Percentiles rank a stretch among this genome's conserved stretches.
These are phyloP conservation scores for Ctenodactylus gundi DNA, from an alignment of 2,113 vertebrate species.

Conservation along the genomic window DNA sequence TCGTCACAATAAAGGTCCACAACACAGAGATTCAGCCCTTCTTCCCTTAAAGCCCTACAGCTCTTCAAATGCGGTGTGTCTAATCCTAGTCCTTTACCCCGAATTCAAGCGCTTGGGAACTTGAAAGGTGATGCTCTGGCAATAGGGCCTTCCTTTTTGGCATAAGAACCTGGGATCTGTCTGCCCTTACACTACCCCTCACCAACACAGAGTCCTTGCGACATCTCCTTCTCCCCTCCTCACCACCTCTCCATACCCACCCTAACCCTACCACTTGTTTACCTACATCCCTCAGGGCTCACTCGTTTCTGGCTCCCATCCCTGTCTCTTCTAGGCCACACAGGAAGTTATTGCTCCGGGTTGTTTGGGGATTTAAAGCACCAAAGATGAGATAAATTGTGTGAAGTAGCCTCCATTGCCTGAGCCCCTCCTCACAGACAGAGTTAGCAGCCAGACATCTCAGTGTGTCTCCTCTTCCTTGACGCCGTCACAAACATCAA, in stretches of 20 bases:
- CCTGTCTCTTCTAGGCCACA: rapidly evolving
- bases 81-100: not conserved
- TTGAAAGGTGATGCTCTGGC: too few relatives aligned
- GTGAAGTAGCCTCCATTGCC: too few relatives aligned
- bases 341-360: not conserved
- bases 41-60: not conserved
- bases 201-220: not conserved
- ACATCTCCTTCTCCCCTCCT: not conserved
- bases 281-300: rapidly evolving
- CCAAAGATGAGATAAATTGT: not conserved
- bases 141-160: too few relatives aligned
- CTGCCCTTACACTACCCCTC: too few relatives aligned
- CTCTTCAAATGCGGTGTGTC: not conserved
- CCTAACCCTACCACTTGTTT: rapidly evolving
- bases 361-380: too few relatives aligned
- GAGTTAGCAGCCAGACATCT: too few relatives aligned
- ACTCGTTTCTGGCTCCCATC: too few relatives aligned
- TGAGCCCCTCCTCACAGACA: too few relatives aligned
- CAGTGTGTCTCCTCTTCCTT: too few relatives aligned
- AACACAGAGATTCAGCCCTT: not conserved
- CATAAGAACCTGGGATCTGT: not conserved
- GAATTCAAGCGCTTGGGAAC: not conserved
- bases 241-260: rapidly evolving
- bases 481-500: too few relatives aligned
- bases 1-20: not conserved